Evolutionary conservation across 2,113 vertebrate genomes (phyloP).

Genomic region (Apeltes quadracus): DNA sequence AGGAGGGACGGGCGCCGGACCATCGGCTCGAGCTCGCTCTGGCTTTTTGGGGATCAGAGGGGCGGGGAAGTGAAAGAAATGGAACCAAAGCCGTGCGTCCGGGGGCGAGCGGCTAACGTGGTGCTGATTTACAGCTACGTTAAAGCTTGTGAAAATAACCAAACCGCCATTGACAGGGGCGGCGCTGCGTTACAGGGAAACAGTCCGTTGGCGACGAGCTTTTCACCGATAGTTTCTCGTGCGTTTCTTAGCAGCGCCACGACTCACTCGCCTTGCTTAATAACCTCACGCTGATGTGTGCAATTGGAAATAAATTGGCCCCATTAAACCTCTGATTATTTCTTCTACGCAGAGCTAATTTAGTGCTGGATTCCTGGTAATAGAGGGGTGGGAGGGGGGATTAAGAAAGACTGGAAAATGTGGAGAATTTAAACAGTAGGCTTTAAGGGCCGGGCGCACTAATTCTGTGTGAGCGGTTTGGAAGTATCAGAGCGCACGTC

Average conservation of each 20-base stretch:
- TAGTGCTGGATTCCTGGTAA: constrained; percentile 67
- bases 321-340: constrained; percentile 74
- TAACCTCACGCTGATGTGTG: constrained; percentile 48
- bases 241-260: constrained; percentile 4
- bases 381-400: no score
- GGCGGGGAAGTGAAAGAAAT: constrained; percentile 32
- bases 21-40: constrained; percentile 55
- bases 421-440: constrained; percentile 53
- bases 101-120: constrained; percentile 33
- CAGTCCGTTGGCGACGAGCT: constrained; percentile 41
- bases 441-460: constrained; percentile 36
- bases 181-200: constrained; percentile 55
- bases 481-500: constrained; percentile 43
- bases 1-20: constrained; percentile 51
- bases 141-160: constrained; percentile 66
- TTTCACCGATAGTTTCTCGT: constrained; percentile 43
- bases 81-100: constrained; percentile 25
- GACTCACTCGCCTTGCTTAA: constrained; percentile 27
- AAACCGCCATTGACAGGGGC: constrained; percentile 52
- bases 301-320: constrained; percentile 71
- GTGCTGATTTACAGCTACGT: constrained; percentile 64
- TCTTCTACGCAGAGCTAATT: constrained; percentile 69
- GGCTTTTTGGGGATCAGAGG: constrained; percentile 14
- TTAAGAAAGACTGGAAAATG: constrained; percentile 66
- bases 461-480: constrained; percentile 45